Conservation (phyloP, 2,113 vertebrate species). For the Marmota monax region DNA sequence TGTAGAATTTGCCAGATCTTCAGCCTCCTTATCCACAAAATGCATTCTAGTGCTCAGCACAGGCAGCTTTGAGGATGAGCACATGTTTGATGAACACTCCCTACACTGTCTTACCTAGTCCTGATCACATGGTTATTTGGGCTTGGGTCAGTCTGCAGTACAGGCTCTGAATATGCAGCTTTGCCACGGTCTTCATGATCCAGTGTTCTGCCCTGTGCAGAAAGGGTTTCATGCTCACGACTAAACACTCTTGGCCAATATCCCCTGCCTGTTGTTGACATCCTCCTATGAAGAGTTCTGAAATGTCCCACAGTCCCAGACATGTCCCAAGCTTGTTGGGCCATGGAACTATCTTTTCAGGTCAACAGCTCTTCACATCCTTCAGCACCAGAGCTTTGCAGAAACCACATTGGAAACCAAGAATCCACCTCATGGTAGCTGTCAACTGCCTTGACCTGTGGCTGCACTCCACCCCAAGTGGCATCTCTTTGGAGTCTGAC, state of each 20-base stretch:
- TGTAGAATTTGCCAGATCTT: background rate
- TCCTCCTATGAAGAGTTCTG: background rate
- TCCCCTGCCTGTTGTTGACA: too few relatives aligned
- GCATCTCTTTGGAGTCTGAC: background rate
- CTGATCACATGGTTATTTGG: background rate
- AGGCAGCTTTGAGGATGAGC: background rate
- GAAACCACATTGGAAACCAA: background rate
- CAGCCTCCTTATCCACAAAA: background rate
- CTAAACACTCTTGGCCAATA: background rate
- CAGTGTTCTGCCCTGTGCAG: background rate
- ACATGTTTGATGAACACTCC: too few relatives aligned
- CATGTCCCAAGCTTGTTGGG: background rate
- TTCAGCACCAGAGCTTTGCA: background rate
- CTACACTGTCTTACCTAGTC: too few relatives aligned
- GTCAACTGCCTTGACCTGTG: conserved; percentile 14
- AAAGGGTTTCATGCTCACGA: background rate
- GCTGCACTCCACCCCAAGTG: background rate
- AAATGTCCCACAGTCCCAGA: background rate
- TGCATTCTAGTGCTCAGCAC: background rate
- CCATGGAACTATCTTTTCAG: background rate
- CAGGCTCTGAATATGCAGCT: too few relatives aligned
- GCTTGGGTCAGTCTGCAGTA: background rate
- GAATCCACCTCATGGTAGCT: background rate
- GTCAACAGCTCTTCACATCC: background rate
- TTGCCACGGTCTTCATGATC: background rate